Evolutionary conservation across 2,888 invertebrate species (phyloP).

Genomic region (Tubulanus polymorphus): DNA sequence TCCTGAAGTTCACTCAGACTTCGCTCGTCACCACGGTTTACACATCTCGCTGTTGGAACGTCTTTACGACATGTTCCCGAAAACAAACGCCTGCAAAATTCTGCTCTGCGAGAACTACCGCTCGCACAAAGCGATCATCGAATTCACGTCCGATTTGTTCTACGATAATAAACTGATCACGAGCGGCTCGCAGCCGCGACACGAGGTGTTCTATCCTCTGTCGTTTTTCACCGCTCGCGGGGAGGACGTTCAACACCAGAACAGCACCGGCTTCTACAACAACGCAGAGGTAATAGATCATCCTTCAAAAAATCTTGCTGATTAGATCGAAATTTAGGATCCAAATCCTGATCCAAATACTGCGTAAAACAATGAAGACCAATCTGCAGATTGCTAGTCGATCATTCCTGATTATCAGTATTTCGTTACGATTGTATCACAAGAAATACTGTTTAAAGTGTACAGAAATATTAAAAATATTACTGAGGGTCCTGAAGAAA

Average conservation of each 20-base stretch:
- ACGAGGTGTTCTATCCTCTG: slow-evolving; percentile 69
- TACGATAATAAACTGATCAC: slow-evolving; percentile 74
- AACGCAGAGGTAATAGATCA: slow-evolving; percentile 64
- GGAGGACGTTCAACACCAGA: slow-evolving; percentile 71
- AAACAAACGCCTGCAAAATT: slow-evolving; percentile 72
- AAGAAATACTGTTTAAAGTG: too few species aligned
- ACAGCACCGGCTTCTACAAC: slow-evolving; percentile 74
- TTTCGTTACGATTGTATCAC: too few species aligned
- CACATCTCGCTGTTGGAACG: slow-evolving; percentile 71
- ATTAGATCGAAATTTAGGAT: not conserved
- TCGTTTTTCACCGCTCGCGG: slow-evolving; percentile 78
- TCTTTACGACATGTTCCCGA: slow-evolving; percentile 72
- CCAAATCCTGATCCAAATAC: too few species aligned
- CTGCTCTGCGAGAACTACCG: slow-evolving; percentile 78
- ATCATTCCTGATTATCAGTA: too few species aligned
- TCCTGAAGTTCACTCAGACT: slow-evolving; percentile 72
- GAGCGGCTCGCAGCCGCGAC: slow-evolving; percentile 68
- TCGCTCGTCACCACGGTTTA: slow-evolving; percentile 48
- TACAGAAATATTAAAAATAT: too few species aligned
- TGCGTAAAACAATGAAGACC: too few species aligned
- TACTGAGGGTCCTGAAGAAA: too few species aligned
- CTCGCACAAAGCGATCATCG: slow-evolving; percentile 75
- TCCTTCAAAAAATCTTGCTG: not conserved
- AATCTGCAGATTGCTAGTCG: too few species aligned
- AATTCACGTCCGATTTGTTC: slow-evolving; percentile 76